Base-by-base conservation (phyloP, 2,888 invertebrate genomes). In the Lithosia quadra region DNA sequence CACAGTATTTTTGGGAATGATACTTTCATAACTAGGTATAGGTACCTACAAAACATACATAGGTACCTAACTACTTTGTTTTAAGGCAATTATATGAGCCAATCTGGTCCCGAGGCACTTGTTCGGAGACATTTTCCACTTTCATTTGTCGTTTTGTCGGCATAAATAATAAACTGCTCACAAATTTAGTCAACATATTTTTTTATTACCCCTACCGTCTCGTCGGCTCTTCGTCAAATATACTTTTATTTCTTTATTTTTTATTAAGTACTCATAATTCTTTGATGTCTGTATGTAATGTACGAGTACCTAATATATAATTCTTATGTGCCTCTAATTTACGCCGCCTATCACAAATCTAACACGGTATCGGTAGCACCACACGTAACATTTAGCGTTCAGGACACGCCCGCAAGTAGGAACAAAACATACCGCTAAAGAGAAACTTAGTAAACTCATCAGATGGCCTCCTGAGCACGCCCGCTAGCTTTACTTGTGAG, bases 371-470 rank as follows among this genome's bases (percentile, higher is more conserved):
- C 56, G 28, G 1, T 53, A 59, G 67, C 72, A 67, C 67, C 68
- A 82, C 79, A 84, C 83, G 78, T 84, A 80, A 66, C 79, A 82
- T 87, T 88, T 86, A 86, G 81, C 69, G 86, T 87, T 86, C 88
- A 72, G 78, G 82, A 88, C 88, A 89, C 87, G 86, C 83, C 81
- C 82, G 79, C 81, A 82, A 84, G 82, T 84, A 80, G 79, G 78
- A 83, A 86, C 89, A 87, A 88, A 87, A 86, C 87, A 86, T 82
- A 86, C 84, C 83, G 81, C 83, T 77, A 78, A 85, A 78, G 86
- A 84, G 86, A 86, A 92, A 93, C 90, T 93, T 92, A 84, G 85
- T 89, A 91, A 93, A 94, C 93, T 92, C 91, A 93, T 93, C 92
- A 92, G 90, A 85, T 85, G 86, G 86, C 84, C 87, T 84, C 72